These are phyloP conservation scores for Ageneiosus marmoratus DNA, from an alignment of 2,113 vertebrate species.

Conservation along the genomic window DNA sequence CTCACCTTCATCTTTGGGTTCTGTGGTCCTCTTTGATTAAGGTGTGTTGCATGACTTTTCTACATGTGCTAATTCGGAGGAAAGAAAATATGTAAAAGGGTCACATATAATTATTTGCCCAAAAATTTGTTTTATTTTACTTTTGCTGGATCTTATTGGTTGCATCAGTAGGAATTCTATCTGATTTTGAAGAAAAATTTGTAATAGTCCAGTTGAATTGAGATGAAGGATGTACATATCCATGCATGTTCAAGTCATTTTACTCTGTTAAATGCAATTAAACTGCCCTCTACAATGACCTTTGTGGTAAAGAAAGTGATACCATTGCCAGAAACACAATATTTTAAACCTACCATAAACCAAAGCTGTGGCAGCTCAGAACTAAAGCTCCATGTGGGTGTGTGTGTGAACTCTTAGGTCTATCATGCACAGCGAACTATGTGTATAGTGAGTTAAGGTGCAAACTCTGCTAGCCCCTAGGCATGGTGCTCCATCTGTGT, in stretches of 20 bases:
- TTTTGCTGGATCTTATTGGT: not conserved
- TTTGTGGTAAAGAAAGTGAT: not conserved
- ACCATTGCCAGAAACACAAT: not conserved
- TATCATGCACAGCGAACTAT: slow-evolving; percentile 14
- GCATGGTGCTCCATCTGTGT: slow-evolving; percentile 58
- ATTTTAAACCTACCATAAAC: not conserved
- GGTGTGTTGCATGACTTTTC: not conserved
- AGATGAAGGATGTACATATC: not conserved
- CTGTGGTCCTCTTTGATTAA: slow-evolving; percentile 14
- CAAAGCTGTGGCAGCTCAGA: not conserved
- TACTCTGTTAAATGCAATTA: not conserved
- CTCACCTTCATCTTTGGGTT: slow-evolving; percentile 40
- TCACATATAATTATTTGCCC: not conserved
- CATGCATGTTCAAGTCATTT: not conserved
- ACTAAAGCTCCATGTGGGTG: slow-evolving; percentile 22
- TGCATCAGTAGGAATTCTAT: not conserved
- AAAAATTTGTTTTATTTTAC: not conserved
- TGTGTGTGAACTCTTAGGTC: slow-evolving; percentile 32
- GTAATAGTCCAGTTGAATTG: not conserved
- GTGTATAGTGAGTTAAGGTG: slow-evolving; percentile 20
- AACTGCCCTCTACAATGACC: not conserved
- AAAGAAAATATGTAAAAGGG: not conserved
- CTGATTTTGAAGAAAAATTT: not conserved
- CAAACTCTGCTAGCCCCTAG: slow-evolving; percentile 45
- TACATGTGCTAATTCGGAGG: not conserved